These are phyloP conservation scores for Neoaliturus tenellus DNA, from an alignment of 2,888 invertebrate species.

Conservation along the genomic window DNA sequence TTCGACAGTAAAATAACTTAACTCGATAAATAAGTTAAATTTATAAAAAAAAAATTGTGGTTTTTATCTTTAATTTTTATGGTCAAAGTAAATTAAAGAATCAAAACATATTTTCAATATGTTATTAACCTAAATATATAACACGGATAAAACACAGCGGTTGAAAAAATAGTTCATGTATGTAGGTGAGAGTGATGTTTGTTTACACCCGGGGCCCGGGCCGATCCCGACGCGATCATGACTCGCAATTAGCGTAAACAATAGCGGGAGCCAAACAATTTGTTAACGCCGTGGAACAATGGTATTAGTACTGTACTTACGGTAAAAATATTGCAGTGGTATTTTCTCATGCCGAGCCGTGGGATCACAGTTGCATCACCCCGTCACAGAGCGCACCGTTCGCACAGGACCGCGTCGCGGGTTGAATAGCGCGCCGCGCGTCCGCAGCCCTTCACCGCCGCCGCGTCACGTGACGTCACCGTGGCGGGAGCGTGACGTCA, in stretches of 20 bases:
- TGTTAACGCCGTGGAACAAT: constrained; percentile 23
- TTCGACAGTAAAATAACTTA: too few species aligned
- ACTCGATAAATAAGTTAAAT: too few species aligned
- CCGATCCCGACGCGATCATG: not conserved
- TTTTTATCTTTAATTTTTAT: too few species aligned
- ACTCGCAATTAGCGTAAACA: not conserved
- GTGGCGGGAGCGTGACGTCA: not conserved
- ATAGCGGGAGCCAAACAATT: not conserved
- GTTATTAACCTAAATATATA: too few species aligned
- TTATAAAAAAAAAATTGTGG: too few species aligned
- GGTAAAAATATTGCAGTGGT: constrained; percentile 44
- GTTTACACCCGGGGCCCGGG: too few species aligned
- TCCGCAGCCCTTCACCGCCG: not conserved
- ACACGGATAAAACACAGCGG: too few species aligned
- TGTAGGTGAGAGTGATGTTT: constrained; percentile 2
- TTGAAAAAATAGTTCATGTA: not conserved
- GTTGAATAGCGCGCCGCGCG: not conserved
- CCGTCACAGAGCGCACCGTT: not conserved
- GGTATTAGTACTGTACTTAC: constrained; percentile 34
- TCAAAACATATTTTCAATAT: too few species aligned
- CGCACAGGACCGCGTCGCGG: constrained; percentile 7
- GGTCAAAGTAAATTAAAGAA: too few species aligned
- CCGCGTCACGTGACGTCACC: not conserved
- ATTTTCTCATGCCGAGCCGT: constrained; percentile 42
- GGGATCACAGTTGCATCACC: constrained; percentile 37